phyloP scores from a whole-genome alignment of 2,797 vertebrate species.

The Astyanax mexicanus region DNA sequence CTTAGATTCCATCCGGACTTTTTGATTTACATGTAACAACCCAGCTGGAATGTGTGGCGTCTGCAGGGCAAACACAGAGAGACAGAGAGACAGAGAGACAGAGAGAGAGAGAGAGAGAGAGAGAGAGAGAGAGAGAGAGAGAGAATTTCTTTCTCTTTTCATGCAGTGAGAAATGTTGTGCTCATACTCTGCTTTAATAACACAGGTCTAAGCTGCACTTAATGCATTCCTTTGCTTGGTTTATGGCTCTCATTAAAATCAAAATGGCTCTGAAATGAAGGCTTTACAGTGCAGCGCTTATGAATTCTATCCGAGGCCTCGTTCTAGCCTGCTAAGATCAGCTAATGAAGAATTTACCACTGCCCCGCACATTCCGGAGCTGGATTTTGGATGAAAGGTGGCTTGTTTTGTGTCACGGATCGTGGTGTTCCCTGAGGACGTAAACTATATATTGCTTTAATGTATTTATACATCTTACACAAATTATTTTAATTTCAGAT shows the following conservation, averaged over 20 bases:
- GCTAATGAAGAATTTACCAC: neutral
- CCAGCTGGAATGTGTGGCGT: constrained; percentile 42
- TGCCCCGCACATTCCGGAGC: neutral
- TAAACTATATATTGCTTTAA: no score
- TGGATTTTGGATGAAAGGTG: neutral
- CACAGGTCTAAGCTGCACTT: neutral
- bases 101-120: neutral
- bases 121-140: neutral
- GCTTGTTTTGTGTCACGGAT: neutral
- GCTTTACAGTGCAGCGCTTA: constrained; percentile 1
- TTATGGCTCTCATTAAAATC: neutral
- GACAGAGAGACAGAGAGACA: neutral
- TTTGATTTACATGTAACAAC: constrained; percentile 53
- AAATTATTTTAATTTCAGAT: neutral
- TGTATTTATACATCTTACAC: neutral
- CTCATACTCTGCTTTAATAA: constrained; percentile 8
- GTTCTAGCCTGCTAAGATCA: constrained; percentile 13
- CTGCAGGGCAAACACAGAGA: constrained; percentile 21
- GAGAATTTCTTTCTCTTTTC: no score
- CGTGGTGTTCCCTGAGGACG: neutral
- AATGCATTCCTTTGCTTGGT: neutral
- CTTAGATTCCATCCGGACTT: constrained; percentile 44
- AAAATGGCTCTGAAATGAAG: neutral
- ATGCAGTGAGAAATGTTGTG: neutral
- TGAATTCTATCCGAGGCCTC: neutral